Base-by-base conservation (phyloP, 2,113 vertebrate species). In the Nyctibius bracteatus region DNA sequence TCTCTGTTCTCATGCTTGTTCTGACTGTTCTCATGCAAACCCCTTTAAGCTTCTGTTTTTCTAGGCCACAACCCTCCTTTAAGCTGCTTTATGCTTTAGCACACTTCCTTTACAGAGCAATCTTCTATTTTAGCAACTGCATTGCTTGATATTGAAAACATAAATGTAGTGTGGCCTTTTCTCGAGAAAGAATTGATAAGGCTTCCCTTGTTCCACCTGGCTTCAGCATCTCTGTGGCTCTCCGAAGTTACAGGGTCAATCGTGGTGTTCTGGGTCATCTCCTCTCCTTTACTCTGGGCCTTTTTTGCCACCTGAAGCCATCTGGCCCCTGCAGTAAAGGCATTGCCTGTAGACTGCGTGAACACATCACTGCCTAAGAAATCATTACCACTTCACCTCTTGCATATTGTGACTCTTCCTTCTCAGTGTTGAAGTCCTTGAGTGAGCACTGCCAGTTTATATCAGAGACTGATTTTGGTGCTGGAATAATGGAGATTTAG, bases 401-500 rank as follows among this genome's bases (percentile, higher is more conserved):
- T 59, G 12, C 21, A 4, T 19, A 1, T 22, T n/a, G 30, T 12
- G 18, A 3, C 31, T n/a, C 12, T 14, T 67, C 10, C 23, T 68
- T 47, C 37, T 14, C n/a, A 7, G 20, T 0, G 0, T 8, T 81
- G 65, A 35, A 89, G 30, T 47, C 67, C 33, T 67, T 46, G 25
- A 33, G 10, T 28, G 14, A 88, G 24, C 12, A 24, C 83, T 71
- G 46, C 19, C 24, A 11, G 11, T 67, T 59, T 37, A n/a, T 82
- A 66, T 80, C 57, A 47, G 21, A 10, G 44, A 41, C 10, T 10
- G 31, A 16, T 73, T 90, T 81, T 70, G 21, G 7, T 78, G 7
- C 6, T 79, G 49, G 33, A 83, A 31, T 58, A 30, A 21, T 5
- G 35, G 41, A 55, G 17, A n/a, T 68, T 1, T 10, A 14, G 28